Base-by-base conservation (phyloP, 2,113 vertebrate species). In the Ictalurus punctatus region DNA sequence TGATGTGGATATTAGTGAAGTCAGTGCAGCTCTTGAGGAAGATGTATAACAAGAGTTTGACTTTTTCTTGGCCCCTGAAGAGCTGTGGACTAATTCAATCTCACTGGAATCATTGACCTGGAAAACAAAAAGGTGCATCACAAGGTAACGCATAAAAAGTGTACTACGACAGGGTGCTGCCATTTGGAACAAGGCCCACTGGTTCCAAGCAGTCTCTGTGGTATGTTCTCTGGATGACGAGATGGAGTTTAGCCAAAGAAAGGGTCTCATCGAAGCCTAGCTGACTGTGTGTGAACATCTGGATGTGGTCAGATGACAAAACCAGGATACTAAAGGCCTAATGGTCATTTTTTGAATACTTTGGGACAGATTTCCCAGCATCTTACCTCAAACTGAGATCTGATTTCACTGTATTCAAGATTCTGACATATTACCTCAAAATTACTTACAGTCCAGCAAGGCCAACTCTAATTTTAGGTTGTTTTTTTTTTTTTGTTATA, bases 1-100 rank as follows among this genome's bases (percentile, higher is more conserved):
- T 56, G 52, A 19, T 81, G 78, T 81, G 76, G 76, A 79, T 52
- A 81, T 56, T 81, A 81, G 14, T 58, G 78, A 81, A 81, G 78
- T 56, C 78, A 81, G 27, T 30, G 78, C 78, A 81, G 48, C 78
- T 79, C 44, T 81, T 30, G 78, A 56, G 52, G 7, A 30, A 81
- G 27, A 81, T 52, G 0, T 30, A 34, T 56, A 52, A 79, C 44
- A 0, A 79, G 44, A 79, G 23, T 44, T 79, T 52, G 76, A 79
- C 76, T 78, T 78, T 74, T 78, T 52, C 12, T 48, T 78, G 37
- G 19, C 40, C 25, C 78, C 48, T 54, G 44, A 44, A 79, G 76
- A 52, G 23, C 12, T 79, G 40, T n/a, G 25, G 2, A n/a, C 73
- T 44, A 78, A 54, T 56, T 81, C 14, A 81, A 81, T 56, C 78